Evolutionary conservation across 2,113 vertebrate genomes (phyloP).

Genomic region (Leptocoma aspasia): DNA sequence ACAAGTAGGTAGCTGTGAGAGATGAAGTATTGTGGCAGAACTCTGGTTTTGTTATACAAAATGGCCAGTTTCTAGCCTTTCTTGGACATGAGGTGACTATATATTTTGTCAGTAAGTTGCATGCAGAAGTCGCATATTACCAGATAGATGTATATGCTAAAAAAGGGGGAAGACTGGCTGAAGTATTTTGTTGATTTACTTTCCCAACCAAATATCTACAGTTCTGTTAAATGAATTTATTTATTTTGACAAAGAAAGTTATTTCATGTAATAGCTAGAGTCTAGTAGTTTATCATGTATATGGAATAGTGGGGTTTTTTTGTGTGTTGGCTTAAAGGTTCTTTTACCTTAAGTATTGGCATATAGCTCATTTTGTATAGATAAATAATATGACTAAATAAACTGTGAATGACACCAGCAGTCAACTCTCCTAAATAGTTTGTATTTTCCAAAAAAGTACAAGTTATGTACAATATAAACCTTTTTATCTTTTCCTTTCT

Average conservation of each 20-base stretch:
- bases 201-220: not conserved
- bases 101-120: not conserved
- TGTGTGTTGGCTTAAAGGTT: not conserved
- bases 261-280: not conserved
- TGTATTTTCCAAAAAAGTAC: not conserved
- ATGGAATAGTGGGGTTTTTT: not conserved
- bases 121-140: not conserved
- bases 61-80: not conserved
- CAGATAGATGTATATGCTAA: rapidly evolving
- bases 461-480: not conserved
- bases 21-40: not conserved
- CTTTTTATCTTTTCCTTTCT: not conserved
- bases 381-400: not conserved
- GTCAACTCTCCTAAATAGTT: not conserved
- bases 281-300: not conserved
- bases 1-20: not conserved
- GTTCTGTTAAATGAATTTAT: not conserved
- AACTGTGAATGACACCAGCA: not conserved
- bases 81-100: not conserved
- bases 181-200: not conserved
- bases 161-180: not conserved
- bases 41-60: not conserved
- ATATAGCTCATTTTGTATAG: not conserved
- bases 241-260: not conserved
- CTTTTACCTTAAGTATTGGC: not conserved